Base-by-base conservation (phyloP, 2,113 vertebrate species). In the Rhynchopsitta pachyrhyncha region DNA sequence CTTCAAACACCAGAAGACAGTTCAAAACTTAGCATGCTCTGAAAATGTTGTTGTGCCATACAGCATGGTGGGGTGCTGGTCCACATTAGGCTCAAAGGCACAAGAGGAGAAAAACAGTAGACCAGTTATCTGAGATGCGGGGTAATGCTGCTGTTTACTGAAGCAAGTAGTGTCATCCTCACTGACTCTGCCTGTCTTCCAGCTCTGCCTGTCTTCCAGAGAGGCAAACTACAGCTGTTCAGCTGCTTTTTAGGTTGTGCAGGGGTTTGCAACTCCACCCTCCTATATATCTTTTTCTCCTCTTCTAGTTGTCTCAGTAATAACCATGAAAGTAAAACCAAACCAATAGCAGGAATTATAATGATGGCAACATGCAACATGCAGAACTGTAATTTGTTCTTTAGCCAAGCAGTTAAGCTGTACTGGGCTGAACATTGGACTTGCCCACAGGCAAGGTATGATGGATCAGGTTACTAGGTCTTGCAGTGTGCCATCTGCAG, bases 21-120 rank as follows among this genome's bases (percentile, higher is more conserved):
- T 44, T 73, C 53, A 60, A 50, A 66, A 69, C 52, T 16, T 39
- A 46, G 9, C 25, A 12, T 8, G 25, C 59, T 37, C 27, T 80
- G 42, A 68, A 68, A 73, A 82, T 24, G 25, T 77, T 59, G 41
- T 31, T 52, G 57, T 57, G 28, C 42, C 37, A 16, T 6, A 28
- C 62, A 31, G 28, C 41, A 39, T 2, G 6, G 35, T 11, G 17
- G 13, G 37, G 13, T 63, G 28, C 28, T 63, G 20, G 33, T 79
- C 52, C 17, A 2, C 8, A 2, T 31, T 17, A 28, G 33, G 37
- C 28, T 80, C 16, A 17, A 18, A 79, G 28, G 14, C 33, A 79
- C 1, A 0, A 50, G 28, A 10, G 17, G 22, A 16, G 7, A 49
- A 55, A 55, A 87, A 52, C 14, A 44, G 42, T 3, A 29, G 4